Base-by-base conservation (phyloP, 2,888 invertebrate genomes). In the Chrysolina haemoptera region DNA sequence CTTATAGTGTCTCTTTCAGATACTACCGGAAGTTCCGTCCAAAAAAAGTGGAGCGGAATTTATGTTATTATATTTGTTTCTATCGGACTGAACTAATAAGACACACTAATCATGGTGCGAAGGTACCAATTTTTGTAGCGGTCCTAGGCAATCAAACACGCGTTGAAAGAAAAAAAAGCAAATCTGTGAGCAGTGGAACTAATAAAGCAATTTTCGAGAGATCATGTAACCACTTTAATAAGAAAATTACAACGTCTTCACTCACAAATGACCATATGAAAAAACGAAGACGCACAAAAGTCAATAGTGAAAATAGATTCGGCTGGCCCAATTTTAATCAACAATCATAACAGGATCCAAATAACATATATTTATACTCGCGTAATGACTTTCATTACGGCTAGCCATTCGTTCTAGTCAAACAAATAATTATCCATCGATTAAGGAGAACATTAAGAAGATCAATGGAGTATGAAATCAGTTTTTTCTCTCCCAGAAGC, bases 351-450 rank as follows among this genome's bases (percentile, higher is more conserved):
- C 59, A 59, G 59, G 22, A 59, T 35, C 14, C 59, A 59, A 59
- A 59, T 59, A 59, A 59, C 59, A 59, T 59, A 59, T 35, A 59
- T 59, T 59, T 59, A 27, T n/a, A 59, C 27, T 9, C 55, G 53
- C 16, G 53, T 67, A 67, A 67, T 67, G 53, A 53, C 67, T 67
- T 50, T 53, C 18, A 67, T 67, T 20, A 50, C 11, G n/a, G 53
- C 41, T 5, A 67, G 53, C 67, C 67, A 40, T 67, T 67, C 67
- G 40, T 53, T 43, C 67, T 67, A 67, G 50, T 40, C 67, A 67
- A 67, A 67, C 53, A 67, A 67, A 67, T 67, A 50, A 67, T 67
- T 67, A 53, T 67, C 53, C 53, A 27, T 67, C 67, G 53, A 67
- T 67, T 67, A 67, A 53, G 53, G 53, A 18, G 53, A 67, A 67